These are phyloP conservation scores for Pterocles gutturalis DNA, from an alignment of 2,113 vertebrate species.

Conservation along the genomic window DNA sequence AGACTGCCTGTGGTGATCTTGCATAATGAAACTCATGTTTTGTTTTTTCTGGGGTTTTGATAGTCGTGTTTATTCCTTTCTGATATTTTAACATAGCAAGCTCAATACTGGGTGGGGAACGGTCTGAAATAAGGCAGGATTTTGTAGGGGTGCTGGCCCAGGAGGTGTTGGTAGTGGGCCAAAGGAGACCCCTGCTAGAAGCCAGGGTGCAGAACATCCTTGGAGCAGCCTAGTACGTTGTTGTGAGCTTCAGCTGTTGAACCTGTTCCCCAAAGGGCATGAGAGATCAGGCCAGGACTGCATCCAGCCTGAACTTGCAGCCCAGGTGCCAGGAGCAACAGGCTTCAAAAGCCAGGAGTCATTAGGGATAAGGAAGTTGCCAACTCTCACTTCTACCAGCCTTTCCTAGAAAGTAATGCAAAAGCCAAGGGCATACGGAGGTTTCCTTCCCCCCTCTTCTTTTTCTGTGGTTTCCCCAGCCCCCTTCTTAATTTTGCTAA, in stretches of 20 bases:
- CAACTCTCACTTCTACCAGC: background rate
- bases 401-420: background rate
- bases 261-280: background rate
- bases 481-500: background rate
- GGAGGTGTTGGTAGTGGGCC: background rate
- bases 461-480: background rate
- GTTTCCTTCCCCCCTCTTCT: background rate
- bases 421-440: accelerated
- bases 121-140: background rate
- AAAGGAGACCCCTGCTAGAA: accelerated
- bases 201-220: background rate
- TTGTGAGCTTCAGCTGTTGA: background rate
- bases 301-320: background rate
- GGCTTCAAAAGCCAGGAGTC: background rate
- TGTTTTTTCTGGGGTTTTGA: background rate
- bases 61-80: background rate
- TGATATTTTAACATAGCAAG: background rate
- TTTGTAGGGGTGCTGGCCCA: background rate
- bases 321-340: accelerated
- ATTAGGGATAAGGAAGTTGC: background rate
- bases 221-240: background rate
- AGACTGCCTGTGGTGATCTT: background rate
- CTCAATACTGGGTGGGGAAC: background rate
- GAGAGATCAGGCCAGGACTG: background rate
- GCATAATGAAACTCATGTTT: background rate